Conservation (phyloP, 2,797 vertebrate genomes). For the Micromesistius poutassou region DNA sequence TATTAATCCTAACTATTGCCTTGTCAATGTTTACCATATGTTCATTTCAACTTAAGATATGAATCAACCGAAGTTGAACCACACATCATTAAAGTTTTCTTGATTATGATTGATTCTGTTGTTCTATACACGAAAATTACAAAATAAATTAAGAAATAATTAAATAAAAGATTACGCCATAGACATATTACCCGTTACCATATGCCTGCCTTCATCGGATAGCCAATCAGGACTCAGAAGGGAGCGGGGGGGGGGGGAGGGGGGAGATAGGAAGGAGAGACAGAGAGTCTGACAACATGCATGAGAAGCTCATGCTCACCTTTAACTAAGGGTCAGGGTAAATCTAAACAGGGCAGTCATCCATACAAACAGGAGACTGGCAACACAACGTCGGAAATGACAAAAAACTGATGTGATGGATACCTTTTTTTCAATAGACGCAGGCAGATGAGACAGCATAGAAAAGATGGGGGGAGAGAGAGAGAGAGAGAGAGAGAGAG, state of each 20-base stretch:
- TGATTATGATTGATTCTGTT: not conserved
- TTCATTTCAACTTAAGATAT: not conserved
- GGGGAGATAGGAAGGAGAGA: not conserved
- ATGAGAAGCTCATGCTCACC: not conserved
- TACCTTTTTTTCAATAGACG: conserved; percentile 11
- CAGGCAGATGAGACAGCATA: conserved; percentile 15
- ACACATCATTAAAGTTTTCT: not conserved
- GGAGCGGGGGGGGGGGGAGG: not conserved
- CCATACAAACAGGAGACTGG: conserved; percentile 24
- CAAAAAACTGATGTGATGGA: conserved; percentile 20
- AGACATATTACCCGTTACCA: not conserved
- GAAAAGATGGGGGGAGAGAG: conserved; percentile 21
- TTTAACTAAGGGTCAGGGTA: conserved; percentile 4
- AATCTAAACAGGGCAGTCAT: conserved; percentile 34
- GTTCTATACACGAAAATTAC: not conserved
- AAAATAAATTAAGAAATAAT: not conserved
- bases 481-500: not conserved
- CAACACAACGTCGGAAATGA: conserved; percentile 25
- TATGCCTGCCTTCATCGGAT: not conserved
- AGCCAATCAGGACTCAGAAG: not conserved
- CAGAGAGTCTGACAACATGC: not conserved
- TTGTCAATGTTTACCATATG: not conserved
- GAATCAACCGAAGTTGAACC: not conserved
- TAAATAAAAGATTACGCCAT: not conserved
- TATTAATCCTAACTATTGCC: not conserved